Evolutionary conservation across 2,113 vertebrate species (phyloP).

Genomic region (Xenopus tropicalis): UCB_Xtro_10.0 CM004451.2:80237001-80237500

Average conservation of each 20-base stretch:
- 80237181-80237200: not conserved
- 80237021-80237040: no score
- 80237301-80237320: conserved; percentile 3
- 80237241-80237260: not conserved
- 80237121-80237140: not conserved
- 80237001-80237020: no score
- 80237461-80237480: conserved; percentile 2
- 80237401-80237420: conserved; percentile 21
- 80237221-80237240: no score
- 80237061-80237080: no score
- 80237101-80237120: no score
- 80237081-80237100: no score
- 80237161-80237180: not conserved
- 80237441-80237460: not conserved
- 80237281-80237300: not conserved
- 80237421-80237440: conserved; percentile 6
- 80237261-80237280: not conserved
- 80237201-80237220: not conserved
- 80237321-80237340: conserved; percentile 5
- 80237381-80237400: not conserved
- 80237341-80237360: conserved; percentile 32
- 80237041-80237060: no score
- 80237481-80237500: conserved; percentile 10
- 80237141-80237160: not conserved
- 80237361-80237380: conserved; percentile 12